Evolutionary conservation across 1,140 invertebrate genomes (phyloP), one percentile per base, ranked within the genome.

Genomic region (Drosophila mojavensis): DNA sequence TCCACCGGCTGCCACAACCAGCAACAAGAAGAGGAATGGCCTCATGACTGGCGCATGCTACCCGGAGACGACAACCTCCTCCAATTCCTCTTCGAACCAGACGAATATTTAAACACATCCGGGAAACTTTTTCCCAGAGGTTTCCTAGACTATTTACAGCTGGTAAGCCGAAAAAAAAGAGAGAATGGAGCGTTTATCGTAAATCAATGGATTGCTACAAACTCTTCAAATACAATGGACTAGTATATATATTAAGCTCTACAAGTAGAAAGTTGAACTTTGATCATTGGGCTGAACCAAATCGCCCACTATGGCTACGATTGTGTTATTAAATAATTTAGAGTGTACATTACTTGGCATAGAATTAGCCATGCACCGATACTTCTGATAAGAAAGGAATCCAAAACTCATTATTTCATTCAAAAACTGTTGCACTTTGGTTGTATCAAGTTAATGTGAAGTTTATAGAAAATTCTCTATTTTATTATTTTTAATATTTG

Each of bases 11-110:
- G 62, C 78, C 6, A 70, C 77, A 36, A 71, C 71, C 15, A 84
- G 48, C 36, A 65, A 59, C 30, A 66, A 66, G 39, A 17, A 51
- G 4, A 28, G 54, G 30, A 85, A 75, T 58, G 64, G 64, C 5
- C 39, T 45, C 39, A 48, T 75, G 6, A 17, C 59, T n/a, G 56
- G 39, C 13, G 64, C 43, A 4, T 67, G 55, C 26, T 65, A 72
- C 39, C 63, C 82, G 9, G 82, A 86, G 36, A 76, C 81, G 13
- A 71, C 70, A 20, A 74, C 76, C 45, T 70, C 71, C 11, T 68
- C 71, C 43, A 47, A 28, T 36, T 74, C 71, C 17, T 73, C 70
- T 24, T 73, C 65, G 10, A 68, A 36, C 24, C 71, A 74, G 15
- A 17, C 71, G 26, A 68, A 74, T 41, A 50, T 74, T 28, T 74